Conservation (phyloP, 2,888 invertebrate genomes). For the Bombylius discolor region DNA sequence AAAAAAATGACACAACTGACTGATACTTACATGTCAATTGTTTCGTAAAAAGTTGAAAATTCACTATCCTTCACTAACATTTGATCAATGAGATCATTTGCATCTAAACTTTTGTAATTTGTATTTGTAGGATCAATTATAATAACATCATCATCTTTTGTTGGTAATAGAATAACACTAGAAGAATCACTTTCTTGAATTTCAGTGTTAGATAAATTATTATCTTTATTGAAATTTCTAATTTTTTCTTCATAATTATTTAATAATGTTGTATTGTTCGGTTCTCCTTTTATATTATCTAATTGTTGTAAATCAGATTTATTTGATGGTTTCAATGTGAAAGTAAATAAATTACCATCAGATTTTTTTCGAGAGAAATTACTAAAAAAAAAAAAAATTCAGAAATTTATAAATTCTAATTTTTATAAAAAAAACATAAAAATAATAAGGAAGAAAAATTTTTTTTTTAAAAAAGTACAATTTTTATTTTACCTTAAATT, state of each 20-base stretch:
- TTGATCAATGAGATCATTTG: constrained; percentile 4
- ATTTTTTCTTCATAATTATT: too few relatives aligned
- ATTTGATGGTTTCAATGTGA: background rate
- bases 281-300: too few relatives aligned
- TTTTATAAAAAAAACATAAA: background rate
- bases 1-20: too few relatives aligned
- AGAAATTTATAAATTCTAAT: too few relatives aligned
- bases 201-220: too few relatives aligned
- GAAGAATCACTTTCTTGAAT: background rate
- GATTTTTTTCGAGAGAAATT: background rate
- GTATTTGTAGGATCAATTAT: constrained; percentile 4
- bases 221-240: too few relatives aligned
- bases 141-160: constrained; percentile 8
- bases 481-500: constrained; percentile 5
- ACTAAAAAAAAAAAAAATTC: background rate
- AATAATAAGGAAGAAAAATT: background rate
- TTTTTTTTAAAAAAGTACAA: background rate
- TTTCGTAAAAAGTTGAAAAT: background rate
- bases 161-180: constrained; percentile 6
- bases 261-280: too few relatives aligned
- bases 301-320: too few relatives aligned
- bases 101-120: background rate
- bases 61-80: constrained; percentile 4
- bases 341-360: constrained; percentile 1
- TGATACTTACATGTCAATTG: background rate